These are phyloP conservation scores for Triplophysa bombifrons DNA, from an alignment of 2,797 vertebrate genomes.

Conservation along the genomic window DNA sequence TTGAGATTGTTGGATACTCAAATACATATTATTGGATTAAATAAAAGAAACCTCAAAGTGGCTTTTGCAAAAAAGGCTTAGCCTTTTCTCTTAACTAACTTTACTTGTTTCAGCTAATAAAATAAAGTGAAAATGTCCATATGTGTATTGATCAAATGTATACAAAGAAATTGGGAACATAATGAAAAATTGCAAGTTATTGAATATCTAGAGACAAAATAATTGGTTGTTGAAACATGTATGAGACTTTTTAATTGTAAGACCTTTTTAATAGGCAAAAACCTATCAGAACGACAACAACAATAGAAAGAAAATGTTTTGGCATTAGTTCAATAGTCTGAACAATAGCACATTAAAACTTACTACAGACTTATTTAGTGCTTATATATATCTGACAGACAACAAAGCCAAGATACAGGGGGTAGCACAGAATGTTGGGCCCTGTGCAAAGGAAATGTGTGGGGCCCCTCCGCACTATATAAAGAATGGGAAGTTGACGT, in stretches of 20 bases:
- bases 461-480: no score
- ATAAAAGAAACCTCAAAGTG: background rate
- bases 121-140: background rate
- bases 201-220: background rate
- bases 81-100: background rate
- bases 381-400: no score
- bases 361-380: no score
- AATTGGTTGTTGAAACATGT: background rate
- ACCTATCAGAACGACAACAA: conserved; percentile 40
- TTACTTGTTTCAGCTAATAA: background rate
- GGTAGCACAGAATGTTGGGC: no score
- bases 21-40: background rate
- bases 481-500: no score
- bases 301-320: background rate
- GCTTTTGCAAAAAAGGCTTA: background rate
- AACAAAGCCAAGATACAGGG: no score
- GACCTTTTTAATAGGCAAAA: background rate
- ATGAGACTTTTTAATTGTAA: background rate
- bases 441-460: no score
- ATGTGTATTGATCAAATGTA: background rate
- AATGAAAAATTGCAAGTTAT: no score
- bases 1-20: background rate
- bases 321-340: conserved; percentile 54
- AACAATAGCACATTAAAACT: conserved; percentile 51
- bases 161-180: background rate